These are phyloP conservation scores for Porites cylindrica DNA, from an alignment of 92 coral and sea anemone species.

Conservation along the genomic window DNA sequence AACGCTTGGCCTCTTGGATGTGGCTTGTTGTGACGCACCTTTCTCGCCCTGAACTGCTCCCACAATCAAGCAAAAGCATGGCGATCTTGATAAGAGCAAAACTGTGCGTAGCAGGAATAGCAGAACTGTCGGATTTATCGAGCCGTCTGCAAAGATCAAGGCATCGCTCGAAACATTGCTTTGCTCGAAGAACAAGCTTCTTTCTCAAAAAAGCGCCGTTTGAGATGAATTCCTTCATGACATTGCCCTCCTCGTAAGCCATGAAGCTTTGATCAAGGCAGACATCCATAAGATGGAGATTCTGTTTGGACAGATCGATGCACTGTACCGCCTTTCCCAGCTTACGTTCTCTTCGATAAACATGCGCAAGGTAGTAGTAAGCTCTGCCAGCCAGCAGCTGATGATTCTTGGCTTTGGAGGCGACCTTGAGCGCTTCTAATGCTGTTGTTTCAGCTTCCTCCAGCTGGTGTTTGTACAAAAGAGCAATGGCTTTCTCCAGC, in stretches of 20 bases:
- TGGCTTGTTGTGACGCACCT: slow-evolving; percentile 43
- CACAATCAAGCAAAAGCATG: slow-evolving; percentile 68
- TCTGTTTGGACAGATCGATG: slow-evolving; percentile 51
- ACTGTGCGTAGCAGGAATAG: slow-evolving; percentile 59
- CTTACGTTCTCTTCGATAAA: slow-evolving; percentile 55
- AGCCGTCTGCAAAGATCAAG: slow-evolving; percentile 52
- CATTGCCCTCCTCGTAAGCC: slow-evolving; percentile 69
- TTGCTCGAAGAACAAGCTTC: slow-evolving; percentile 29
- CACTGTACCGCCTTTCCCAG: slow-evolving; percentile 66
- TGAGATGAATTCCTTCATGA: slow-evolving; percentile 51
- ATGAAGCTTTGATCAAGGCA: slow-evolving; percentile 62
- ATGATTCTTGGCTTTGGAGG: slow-evolving; percentile 21
- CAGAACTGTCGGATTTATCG: slow-evolving; percentile 36
- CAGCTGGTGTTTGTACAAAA: slow-evolving; percentile 43
- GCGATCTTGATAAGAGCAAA: slow-evolving; percentile 64
- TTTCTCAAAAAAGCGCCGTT: slow-evolving; percentile 8
- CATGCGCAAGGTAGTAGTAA: slow-evolving; percentile 58
- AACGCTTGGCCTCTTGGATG: slow-evolving; percentile 57
- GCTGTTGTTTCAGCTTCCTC: slow-evolving; percentile 46
- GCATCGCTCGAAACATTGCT: slow-evolving; percentile 56
- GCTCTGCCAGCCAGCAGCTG: slow-evolving; percentile 58
- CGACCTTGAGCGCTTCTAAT: slow-evolving; percentile 25
- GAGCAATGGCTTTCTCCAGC: slow-evolving; percentile 47
- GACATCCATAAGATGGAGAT: slow-evolving; percentile 28
- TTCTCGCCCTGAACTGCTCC: slow-evolving; percentile 64